phyloP scores from a whole-genome alignment of 2,797 vertebrate genomes.

The Artibeus jamaicensis region DNA sequence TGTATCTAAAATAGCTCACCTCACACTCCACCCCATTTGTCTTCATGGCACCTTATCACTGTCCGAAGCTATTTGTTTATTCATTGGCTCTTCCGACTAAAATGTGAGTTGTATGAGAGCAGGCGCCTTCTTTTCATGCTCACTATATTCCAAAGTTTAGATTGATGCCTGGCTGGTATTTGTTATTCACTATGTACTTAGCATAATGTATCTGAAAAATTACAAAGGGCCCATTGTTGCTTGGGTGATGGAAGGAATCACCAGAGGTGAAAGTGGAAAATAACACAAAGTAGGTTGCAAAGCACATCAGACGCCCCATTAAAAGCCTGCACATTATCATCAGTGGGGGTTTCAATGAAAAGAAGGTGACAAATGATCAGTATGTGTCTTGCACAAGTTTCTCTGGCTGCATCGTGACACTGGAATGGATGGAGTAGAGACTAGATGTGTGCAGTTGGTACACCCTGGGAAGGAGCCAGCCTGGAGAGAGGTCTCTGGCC shows the following conservation, averaged over 20 bases:
- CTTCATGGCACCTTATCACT: neutral
- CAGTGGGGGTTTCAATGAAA: neutral
- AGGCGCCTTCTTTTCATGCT: neutral
- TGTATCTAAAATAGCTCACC: neutral
- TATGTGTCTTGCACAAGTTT: neutral
- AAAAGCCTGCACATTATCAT: neutral
- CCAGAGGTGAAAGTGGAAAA: neutral
- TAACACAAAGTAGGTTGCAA: neutral
- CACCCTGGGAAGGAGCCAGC: neutral
- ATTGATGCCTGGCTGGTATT: neutral
- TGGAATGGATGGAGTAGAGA: neutral
- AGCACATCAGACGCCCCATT: neutral
- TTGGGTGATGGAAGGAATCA: slow-evolving; percentile 4
- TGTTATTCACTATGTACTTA: neutral
- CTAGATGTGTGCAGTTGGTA: neutral
- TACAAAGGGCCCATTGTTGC: neutral
- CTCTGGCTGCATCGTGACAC: neutral
- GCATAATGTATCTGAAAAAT: slow-evolving; percentile 3
- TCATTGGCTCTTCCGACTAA: neutral
- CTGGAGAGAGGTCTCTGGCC: neutral
- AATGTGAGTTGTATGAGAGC: neutral
- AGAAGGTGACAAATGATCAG: neutral
- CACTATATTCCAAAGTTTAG: neutral
- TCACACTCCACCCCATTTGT: neutral
- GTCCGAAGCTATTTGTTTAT: neutral